Conservation (phyloP, 2,113 vertebrate genomes). For the Plectropomus leopardus region DNA sequence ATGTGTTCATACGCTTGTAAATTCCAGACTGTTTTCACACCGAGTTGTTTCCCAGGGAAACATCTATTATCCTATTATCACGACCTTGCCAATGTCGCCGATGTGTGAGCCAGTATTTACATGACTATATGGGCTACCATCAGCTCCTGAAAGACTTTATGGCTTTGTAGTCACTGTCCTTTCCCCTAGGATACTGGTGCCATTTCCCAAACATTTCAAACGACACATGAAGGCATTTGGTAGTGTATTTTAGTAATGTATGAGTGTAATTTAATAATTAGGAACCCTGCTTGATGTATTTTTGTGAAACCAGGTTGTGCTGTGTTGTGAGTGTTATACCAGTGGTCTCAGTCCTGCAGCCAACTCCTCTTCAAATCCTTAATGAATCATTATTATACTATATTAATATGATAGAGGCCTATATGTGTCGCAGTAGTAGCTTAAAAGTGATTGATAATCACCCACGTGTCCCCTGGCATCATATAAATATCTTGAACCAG, state of each 20-base stretch:
- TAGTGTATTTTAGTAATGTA: background rate
- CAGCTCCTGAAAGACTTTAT: constrained; percentile 78
- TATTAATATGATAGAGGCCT: background rate
- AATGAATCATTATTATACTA: background rate
- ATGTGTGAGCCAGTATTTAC: constrained; percentile 84
- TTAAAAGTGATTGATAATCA: too few relatives aligned
- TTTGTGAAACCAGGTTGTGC: background rate
- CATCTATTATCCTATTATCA: constrained; percentile 85
- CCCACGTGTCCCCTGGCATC: background rate
- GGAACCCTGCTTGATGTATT: background rate
- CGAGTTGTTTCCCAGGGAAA: constrained; percentile 76
- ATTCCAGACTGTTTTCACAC: constrained; percentile 82
- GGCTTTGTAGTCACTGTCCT: constrained; percentile 69
- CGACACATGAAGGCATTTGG: constrained; percentile 6
- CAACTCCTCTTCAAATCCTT: background rate
- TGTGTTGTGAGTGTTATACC: background rate
- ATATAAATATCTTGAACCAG: background rate
- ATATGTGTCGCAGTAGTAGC: background rate
- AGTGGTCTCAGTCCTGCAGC: background rate
- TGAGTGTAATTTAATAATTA: background rate
- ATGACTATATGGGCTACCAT: constrained; percentile 76
- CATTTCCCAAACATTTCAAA: constrained; percentile 69
- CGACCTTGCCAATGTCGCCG: constrained; percentile 75
- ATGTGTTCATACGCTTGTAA: constrained; percentile 66
- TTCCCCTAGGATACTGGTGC: constrained; percentile 64